Base-by-base conservation (phyloP, 2,888 invertebrate genomes). In the Diarsia mendica region DNA sequence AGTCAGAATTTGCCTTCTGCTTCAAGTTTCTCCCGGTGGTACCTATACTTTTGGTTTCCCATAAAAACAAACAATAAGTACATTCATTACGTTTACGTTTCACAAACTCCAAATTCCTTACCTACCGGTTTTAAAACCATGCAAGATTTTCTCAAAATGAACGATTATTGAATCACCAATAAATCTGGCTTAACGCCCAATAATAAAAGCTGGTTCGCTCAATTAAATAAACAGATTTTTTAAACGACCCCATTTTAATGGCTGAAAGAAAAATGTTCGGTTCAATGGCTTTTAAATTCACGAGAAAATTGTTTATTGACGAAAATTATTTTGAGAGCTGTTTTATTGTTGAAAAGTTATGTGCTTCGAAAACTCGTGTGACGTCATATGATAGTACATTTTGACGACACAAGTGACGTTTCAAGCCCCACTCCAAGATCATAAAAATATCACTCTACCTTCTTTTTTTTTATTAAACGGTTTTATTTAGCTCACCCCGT, bases 141-240 rank as follows among this genome's bases (percentile, higher is more conserved):
- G 23, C 18, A 53, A 28, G 51, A 48, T 68, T 67, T 69, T 28
- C 46, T 18, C 44, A 48, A 61, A 63, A 79, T 13, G 61, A 63
- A 15, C 80, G 1, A 23, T 66, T 63, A 39, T 63, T 49, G 13
- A 44, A 23, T 46, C 39, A 1, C 39, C 48, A 69, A 66, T 77
- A 84, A 74, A 80, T 74, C 11, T 60, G 46, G 33, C 58, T 63
- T 61, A 74, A 72, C 58, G 64, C 53, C 71, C 61, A 75, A 70
- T 79, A 68, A 77, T 80, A 83, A 84, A 82, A 66, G 60, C 72
- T 23, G 67, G 77, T 48, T 65, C 71, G 65, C 58, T 73, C 77
- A 85, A 71, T 85, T 72, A 79, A 84, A 85, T 80, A 83, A 72
- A 73, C 83, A 80, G 61, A 53, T 39, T 71, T 78, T 75, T 78